These are phyloP conservation scores for Diabrotica balteata DNA, from an alignment of 2,888 invertebrate genomes.

Conservation along the genomic window DNA sequence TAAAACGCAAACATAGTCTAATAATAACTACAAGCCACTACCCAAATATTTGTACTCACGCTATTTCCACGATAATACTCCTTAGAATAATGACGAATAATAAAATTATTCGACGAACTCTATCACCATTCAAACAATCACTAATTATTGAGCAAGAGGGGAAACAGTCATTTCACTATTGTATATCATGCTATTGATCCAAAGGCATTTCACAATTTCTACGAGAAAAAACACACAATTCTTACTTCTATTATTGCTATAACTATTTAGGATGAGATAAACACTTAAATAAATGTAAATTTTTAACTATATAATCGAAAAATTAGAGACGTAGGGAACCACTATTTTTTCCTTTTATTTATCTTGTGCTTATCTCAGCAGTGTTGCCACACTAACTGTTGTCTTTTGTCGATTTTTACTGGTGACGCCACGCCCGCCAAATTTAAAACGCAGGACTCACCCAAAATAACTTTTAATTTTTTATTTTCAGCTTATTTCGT, in stretches of 20 bases:
- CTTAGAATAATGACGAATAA: conserved; percentile 20
- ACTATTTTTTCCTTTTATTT: conserved; percentile 35
- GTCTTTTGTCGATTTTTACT: conserved; percentile 16
- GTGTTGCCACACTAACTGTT: conserved; percentile 27
- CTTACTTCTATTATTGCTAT: conserved; percentile 26
- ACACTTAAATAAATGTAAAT: conserved; percentile 16
- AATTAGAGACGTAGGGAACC: conserved; percentile 32
- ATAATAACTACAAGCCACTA: conserved; percentile 33
- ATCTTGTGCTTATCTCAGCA: conserved; percentile 32
- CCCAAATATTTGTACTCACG: conserved; percentile 21
- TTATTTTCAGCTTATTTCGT: no score
- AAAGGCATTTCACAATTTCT: conserved; percentile 47
- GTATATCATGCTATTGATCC: conserved; percentile 58
- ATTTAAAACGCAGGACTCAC: conserved; percentile 9
- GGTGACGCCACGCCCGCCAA: conserved; percentile 28
- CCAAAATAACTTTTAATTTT: no score
- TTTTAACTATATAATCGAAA: conserved; percentile 22
- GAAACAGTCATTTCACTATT: conserved; percentile 55
- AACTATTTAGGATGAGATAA: conserved; percentile 13
- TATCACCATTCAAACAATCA: conserved; percentile 38
- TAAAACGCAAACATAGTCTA: conserved; percentile 37
- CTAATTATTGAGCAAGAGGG: conserved; percentile 54
- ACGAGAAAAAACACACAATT: conserved; percentile 14
- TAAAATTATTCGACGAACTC: conserved; percentile 23
- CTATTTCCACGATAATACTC: conserved; percentile 24